phyloP scores from a whole-genome alignment of 1,140 invertebrate genomes.

The Saxidomus purpurata region DNA sequence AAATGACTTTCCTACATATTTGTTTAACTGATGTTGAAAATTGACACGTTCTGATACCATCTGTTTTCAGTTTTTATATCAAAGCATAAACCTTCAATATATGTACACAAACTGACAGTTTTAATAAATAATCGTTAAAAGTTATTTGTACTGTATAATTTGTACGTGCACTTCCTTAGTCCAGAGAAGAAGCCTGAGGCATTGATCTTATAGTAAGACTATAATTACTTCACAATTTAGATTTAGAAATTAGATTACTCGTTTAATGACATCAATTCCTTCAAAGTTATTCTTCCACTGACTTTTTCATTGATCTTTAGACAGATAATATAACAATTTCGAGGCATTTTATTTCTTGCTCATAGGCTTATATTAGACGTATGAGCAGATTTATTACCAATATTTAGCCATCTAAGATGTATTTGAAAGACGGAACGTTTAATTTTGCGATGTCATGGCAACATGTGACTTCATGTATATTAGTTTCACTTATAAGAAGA shows the following conservation, averaged over 20 bases:
- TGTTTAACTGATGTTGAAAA: not conserved
- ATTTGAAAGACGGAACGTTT: not conserved
- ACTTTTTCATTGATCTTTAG: slow-evolving; percentile 22
- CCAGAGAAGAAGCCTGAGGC: not conserved
- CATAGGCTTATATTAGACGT: not conserved
- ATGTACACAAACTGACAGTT: not conserved
- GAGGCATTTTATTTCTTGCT: not conserved
- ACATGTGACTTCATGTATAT: not conserved
- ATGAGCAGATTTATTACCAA: not conserved
- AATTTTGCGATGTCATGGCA: not conserved
- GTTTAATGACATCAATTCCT: slow-evolving; percentile 20
- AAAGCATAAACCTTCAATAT: too few relatives aligned
- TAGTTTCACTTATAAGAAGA: too few relatives aligned
- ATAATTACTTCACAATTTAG: slow-evolving; percentile 47
- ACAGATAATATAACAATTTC: slow-evolving; percentile 21
- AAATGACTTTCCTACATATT: not conserved
- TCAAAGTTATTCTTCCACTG: not conserved
- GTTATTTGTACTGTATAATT: slow-evolving; percentile 5
- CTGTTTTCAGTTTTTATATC: too few relatives aligned
- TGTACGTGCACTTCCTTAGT: slow-evolving; percentile 4
- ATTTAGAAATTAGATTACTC: slow-evolving; percentile 39
- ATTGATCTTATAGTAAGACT: slow-evolving; percentile 27
- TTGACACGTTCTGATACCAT: not conserved
- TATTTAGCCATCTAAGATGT: not conserved
- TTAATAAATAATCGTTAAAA: not conserved